Evolutionary conservation across 2,113 vertebrate genomes (phyloP), one percentile per base, ranked within the genome.

Genomic region (Tinamus guttatus): DNA sequence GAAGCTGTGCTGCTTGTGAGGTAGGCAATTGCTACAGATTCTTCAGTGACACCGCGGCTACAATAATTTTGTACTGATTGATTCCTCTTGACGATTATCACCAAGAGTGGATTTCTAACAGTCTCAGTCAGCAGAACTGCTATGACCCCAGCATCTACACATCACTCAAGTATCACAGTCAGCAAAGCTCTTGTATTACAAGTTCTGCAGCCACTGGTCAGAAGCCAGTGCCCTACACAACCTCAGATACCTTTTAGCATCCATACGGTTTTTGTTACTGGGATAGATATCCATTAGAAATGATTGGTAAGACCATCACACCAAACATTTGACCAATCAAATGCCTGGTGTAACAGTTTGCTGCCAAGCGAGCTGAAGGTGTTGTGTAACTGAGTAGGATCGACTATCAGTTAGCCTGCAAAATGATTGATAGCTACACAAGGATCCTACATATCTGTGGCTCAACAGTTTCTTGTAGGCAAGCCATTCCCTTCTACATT

Each of bases 1-100:
- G 24, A 36, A 74, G 13, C 0, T 0, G 3, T 34, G 10, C 4
- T 54, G 5, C 10, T 5, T 81, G 49, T 12, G 22, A 83, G 85
- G 20, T 7, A 63, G 86, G 40, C 62, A 91, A 76, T 90, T 30
- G 13, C 1, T 75, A 27, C 7, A 63, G 9, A 36, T 7, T 77
- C 79, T 81, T 27, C 36, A 52, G 32, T 34, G 15, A 5, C 43
- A 40, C 1, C 3, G 24, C 28, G 8, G 3, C 22, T 74, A 45
- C 4, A 40, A 12, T 59, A 49, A n/a, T 76, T 81, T 56, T 73
- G 7, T 56, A 16, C 27, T 56, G 28, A 30, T 56, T 30, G 28
- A 56, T 30, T 56, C 15, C 28, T 56, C 54, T 30, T 56, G 28
- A 30, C 5, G 27, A 56, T 56, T 30, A 56, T 56, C 54, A 28